phyloP scores from a whole-genome alignment of 2,113 vertebrate genomes.

The Hippocampus zosterae region DNA sequence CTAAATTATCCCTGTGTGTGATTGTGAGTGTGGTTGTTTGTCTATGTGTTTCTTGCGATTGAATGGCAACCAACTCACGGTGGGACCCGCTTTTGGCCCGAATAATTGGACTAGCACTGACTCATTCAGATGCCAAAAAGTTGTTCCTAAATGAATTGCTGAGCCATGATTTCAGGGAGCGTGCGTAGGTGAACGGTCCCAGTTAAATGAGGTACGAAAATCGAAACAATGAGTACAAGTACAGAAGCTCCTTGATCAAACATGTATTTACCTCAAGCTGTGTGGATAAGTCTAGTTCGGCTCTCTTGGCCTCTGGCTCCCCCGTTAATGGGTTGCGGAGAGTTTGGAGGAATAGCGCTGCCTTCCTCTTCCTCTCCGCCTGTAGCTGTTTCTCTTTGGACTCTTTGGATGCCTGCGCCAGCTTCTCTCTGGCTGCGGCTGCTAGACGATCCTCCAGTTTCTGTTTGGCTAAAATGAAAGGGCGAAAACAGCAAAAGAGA shows the following conservation, averaged over 20 bases:
- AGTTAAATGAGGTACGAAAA: background rate
- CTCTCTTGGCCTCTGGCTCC: constrained; percentile 79
- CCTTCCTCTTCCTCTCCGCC: constrained; percentile 93
- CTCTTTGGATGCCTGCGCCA: constrained; percentile 96
- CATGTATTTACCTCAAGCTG: constrained; percentile 68
- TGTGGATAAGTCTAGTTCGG: constrained; percentile 71
- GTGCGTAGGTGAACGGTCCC: constrained; percentile 1
- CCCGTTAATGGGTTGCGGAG: constrained; percentile 78
- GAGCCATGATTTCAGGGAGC: background rate
- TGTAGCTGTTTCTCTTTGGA: constrained; percentile 98
- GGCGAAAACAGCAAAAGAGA: constrained; percentile 17
- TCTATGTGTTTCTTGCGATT: too few species aligned
- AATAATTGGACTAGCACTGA: background rate
- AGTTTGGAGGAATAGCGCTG: constrained; percentile 90
- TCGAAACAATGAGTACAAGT: constrained; percentile 3
- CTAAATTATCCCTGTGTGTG: too few species aligned
- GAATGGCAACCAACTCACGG: too few species aligned
- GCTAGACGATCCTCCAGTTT: constrained; percentile 95
- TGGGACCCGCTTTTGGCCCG: too few species aligned
- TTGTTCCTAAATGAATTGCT: background rate
- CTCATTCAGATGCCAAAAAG: background rate
- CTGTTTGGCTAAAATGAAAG: constrained; percentile 81
- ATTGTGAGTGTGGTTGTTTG: too few species aligned
- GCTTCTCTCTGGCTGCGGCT: constrained; percentile 94
- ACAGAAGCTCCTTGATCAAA: background rate